Evolutionary conservation across 2,113 vertebrate genomes (phyloP).

Genomic region (Rana temporaria): DNA sequence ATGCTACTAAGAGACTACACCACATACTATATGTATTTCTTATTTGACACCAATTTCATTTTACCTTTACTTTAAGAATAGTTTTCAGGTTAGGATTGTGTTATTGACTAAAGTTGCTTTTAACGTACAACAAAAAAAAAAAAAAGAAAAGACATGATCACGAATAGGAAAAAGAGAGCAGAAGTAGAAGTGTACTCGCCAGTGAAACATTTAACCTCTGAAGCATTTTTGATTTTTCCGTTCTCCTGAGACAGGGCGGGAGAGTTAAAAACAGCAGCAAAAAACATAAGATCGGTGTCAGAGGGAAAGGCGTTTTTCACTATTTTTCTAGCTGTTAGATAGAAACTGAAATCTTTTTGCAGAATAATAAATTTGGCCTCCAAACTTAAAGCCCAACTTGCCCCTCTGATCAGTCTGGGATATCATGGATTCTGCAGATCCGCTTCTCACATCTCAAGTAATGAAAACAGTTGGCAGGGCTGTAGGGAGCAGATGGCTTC

Average conservation of each 20-base stretch:
- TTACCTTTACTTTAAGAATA: too few relatives aligned
- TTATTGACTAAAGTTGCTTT: too few relatives aligned
- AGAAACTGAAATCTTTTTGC: neutral
- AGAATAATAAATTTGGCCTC: neutral
- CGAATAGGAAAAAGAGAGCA: too few relatives aligned
- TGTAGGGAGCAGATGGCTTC: constrained; percentile 1
- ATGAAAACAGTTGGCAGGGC: neutral
- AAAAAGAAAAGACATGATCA: too few relatives aligned
- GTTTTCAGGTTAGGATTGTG: too few relatives aligned
- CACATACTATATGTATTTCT: too few relatives aligned
- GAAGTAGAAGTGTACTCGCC: neutral
- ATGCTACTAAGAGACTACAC: too few relatives aligned
- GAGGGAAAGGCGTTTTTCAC: neutral
- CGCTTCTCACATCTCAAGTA: neutral
- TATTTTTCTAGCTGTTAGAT: neutral
- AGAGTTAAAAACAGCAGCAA: constrained; percentile 29
- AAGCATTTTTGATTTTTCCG: constrained; percentile 6
- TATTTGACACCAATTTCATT: too few relatives aligned
- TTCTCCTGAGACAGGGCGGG: constrained; percentile 30
- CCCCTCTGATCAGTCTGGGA: neutral
- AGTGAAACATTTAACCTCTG: constrained; percentile 14
- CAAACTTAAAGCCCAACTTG: neutral
- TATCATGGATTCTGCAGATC: neutral
- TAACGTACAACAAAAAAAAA: too few relatives aligned
- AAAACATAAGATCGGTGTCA: neutral